A percentile compares a stretch with the other conserved stretches of the same genome.
Conservation (phyloP, 2,888 invertebrate species). For the Apomyelois bistriatella region DNA sequence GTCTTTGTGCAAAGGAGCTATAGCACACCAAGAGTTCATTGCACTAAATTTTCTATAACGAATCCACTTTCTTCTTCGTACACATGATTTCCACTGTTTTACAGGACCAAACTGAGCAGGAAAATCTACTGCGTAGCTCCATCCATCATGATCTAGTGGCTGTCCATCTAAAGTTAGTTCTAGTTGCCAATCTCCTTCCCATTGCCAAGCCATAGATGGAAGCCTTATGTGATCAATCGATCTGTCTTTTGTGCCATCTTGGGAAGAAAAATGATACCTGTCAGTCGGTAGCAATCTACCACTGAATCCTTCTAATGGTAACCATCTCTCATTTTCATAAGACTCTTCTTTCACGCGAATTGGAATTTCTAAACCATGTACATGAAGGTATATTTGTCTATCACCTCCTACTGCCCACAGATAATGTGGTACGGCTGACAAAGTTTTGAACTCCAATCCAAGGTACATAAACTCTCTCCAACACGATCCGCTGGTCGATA, state of each 20-base stretch:
- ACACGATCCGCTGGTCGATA: slow-evolving; percentile 88
- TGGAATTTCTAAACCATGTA: slow-evolving; percentile 93
- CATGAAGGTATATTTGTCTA: slow-evolving; percentile 94
- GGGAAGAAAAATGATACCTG: slow-evolving; percentile 90
- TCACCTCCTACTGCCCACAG: slow-evolving; percentile 97
- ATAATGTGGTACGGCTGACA: slow-evolving; percentile 91
- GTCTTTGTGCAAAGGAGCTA: slow-evolving; percentile 93
- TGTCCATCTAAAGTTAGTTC: slow-evolving; percentile 92
- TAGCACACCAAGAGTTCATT: slow-evolving; percentile 95
- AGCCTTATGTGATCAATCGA: slow-evolving; percentile 89
- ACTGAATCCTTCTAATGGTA: slow-evolving; percentile 93
- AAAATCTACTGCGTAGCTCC: slow-evolving; percentile 96
- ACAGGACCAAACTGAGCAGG: slow-evolving; percentile 89
- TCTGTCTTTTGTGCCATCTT: slow-evolving; percentile 89
- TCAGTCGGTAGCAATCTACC: slow-evolving; percentile 92
- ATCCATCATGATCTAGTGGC: slow-evolving; percentile 93
- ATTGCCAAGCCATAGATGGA: slow-evolving; percentile 97
- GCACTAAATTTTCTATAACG: slow-evolving; percentile 92
- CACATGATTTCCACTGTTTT: slow-evolving; percentile 94
- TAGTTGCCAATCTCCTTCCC: slow-evolving; percentile 96
- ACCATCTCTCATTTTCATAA: slow-evolving; percentile 96
- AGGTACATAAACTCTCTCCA: slow-evolving; percentile 93
- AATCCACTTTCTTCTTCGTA: slow-evolving; percentile 93
- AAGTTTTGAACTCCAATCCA: slow-evolving; percentile 92
- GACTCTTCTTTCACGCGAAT: slow-evolving; percentile 94